Evolutionary conservation across 2,113 vertebrate species (phyloP).

Genomic region (Nothoprocta perdicaria): DNA sequence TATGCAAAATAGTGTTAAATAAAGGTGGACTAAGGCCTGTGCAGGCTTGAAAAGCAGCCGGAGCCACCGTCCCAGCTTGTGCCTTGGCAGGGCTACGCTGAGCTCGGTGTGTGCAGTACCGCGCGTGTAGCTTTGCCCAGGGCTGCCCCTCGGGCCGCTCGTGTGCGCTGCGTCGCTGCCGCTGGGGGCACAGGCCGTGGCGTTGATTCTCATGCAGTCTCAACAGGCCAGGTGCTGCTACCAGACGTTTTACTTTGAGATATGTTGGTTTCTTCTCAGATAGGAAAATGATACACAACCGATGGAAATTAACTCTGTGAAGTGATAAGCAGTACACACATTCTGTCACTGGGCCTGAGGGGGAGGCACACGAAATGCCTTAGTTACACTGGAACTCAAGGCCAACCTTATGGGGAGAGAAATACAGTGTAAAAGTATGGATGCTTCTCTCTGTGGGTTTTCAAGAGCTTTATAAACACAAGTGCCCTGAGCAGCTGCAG

Average conservation of each 20-base stretch:
- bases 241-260: not conserved
- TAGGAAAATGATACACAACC: not conserved
- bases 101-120: not conserved
- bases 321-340: constrained; percentile 14
- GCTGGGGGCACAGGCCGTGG: fast-evolving
- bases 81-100: not conserved
- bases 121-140: fast-evolving
- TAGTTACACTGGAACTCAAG: constrained; percentile 18
- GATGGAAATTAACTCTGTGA: constrained; percentile 18
- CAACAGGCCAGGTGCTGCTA: not conserved
- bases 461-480: constrained; percentile 43
- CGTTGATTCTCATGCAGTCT: not conserved
- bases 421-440: constrained; percentile 29
- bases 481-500: constrained; percentile 27
- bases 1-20: not conserved
- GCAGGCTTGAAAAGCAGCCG: not conserved
- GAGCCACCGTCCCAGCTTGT: not conserved
- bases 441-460: constrained; percentile 22
- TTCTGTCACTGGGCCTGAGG: not conserved
- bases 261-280: not conserved
- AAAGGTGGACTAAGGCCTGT: not conserved
- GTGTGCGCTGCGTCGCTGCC: fast-evolving
- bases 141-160: not conserved
- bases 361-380: not conserved
- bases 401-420: constrained; percentile 18